Conservation (phyloP, 2,888 invertebrate genomes). For the Octonoba sinensis region DNA sequence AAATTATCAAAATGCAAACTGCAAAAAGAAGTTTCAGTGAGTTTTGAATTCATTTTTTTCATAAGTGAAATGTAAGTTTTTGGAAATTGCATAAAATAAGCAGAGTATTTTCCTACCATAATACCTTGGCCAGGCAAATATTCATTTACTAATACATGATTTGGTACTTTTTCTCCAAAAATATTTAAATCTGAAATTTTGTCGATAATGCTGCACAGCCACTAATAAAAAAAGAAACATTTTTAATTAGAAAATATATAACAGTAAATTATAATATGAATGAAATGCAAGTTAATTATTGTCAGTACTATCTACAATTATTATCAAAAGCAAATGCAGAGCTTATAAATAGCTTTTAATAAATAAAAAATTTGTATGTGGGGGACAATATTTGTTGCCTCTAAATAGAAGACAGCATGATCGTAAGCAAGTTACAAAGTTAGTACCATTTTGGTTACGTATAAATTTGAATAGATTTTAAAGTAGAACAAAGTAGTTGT, state of each 20-base stretch:
- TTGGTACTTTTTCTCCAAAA: slow-evolving; percentile 83
- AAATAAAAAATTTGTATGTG: too few relatives aligned
- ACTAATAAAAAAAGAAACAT: slow-evolving; percentile 72
- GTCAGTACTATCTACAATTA: neutral
- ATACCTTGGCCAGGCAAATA: slow-evolving; percentile 94
- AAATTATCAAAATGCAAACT: neutral
- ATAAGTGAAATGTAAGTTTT: neutral
- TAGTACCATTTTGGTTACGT: too few relatives aligned
- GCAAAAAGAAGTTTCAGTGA: neutral
- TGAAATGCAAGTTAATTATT: neutral
- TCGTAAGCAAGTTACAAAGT: too few relatives aligned
- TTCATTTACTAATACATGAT: slow-evolving; percentile 96
- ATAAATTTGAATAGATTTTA: too few relatives aligned
- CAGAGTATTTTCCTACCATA: slow-evolving; percentile 76
- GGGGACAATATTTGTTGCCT: too few relatives aligned
- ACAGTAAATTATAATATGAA: neutral
- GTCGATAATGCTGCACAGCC: slow-evolving; percentile 82
- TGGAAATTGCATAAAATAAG: neutral
- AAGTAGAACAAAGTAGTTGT: too few relatives aligned
- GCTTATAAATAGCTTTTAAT: too few relatives aligned
- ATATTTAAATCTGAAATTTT: slow-evolving; percentile 79
- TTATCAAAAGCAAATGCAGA: neutral
- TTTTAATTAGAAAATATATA: slow-evolving; percentile 21
- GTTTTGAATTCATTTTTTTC: neutral
- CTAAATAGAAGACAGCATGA: too few relatives aligned